Percentiles rank a stretch among this genome's conserved stretches.
Evolutionary conservation across 2,797 vertebrate genomes (phyloP).

Genomic region (Tinamus major): DNA sequence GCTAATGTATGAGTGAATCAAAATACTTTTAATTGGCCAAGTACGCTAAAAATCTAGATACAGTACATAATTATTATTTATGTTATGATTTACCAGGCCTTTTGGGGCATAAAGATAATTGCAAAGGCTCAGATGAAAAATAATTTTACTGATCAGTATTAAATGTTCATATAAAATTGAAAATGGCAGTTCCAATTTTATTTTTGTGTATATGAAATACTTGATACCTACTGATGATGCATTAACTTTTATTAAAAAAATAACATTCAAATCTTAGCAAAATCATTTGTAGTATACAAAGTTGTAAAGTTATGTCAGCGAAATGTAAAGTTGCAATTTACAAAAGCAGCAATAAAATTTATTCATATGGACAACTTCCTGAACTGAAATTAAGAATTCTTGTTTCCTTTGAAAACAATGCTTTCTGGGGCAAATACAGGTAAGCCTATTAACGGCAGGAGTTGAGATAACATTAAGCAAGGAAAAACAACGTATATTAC

Average conservation of each 20-base stretch:
- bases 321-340: constrained; percentile 82
- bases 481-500: constrained; percentile 57
- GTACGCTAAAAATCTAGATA: constrained; percentile 73
- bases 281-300: constrained; percentile 83
- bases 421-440: constrained; percentile 63
- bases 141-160: constrained; percentile 64
- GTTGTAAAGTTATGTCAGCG: constrained; percentile 79
- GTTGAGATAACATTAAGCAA: constrained; percentile 66
- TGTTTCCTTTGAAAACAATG: constrained; percentile 73
- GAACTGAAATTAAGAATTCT: constrained; percentile 68
- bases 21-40: constrained; percentile 73
- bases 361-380: constrained; percentile 64
- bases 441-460: constrained; percentile 71
- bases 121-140: constrained; percentile 70
- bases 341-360: constrained; percentile 79
- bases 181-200: constrained; percentile 69
- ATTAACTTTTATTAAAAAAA: constrained; percentile 80
- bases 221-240: constrained; percentile 61
- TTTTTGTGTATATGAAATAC: constrained; percentile 53
- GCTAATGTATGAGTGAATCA: constrained; percentile 81
- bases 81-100: constrained; percentile 54
- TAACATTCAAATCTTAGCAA: constrained; percentile 81
- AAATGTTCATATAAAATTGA: constrained; percentile 77
- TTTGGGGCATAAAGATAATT: constrained; percentile 67
- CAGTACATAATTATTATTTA: constrained; percentile 62